Conservation (phyloP, 2,797 vertebrate species). For the Sebastes vulpes region DNA sequence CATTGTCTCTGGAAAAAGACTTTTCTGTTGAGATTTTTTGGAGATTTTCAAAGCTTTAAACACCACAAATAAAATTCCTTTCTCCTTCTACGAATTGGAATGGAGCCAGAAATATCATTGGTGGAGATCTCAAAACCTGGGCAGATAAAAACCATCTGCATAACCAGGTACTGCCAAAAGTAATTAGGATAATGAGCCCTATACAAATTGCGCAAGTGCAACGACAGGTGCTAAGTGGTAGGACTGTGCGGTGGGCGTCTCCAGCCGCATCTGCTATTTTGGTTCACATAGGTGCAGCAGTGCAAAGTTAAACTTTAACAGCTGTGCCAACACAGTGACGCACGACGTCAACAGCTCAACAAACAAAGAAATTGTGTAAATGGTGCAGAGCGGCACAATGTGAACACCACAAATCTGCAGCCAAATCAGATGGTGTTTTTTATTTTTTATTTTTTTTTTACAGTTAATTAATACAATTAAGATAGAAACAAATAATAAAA, state of each 20-base stretch:
- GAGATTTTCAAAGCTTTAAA: not conserved
- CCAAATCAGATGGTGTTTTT: not conserved
- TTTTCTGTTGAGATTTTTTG: not conserved
- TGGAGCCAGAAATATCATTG: not conserved
- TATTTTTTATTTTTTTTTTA: not conserved
- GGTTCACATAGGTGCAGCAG: not conserved
- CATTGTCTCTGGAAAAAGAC: not conserved
- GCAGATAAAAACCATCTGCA: not conserved
- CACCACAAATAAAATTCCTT: not conserved
- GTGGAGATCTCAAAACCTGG: not conserved
- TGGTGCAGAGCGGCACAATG: not conserved
- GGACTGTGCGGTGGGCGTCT: not conserved
- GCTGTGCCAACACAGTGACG: not conserved
- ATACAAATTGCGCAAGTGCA: not conserved
- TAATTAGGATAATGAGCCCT: not conserved
- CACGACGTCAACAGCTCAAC: not conserved
- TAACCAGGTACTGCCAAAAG: not conserved
- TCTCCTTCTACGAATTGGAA: not conserved
- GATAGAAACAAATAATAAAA: not conserved
- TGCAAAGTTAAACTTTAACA: not conserved
- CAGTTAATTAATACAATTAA: not conserved
- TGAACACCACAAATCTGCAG: not conserved
- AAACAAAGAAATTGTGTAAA: not conserved
- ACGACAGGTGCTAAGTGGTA: not conserved
- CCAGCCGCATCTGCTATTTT: not conserved